Evolutionary conservation across 2,888 invertebrate genomes (phyloP), one percentile per base, ranked within the genome.

Genomic region (Hypercompe scribonia): DNA sequence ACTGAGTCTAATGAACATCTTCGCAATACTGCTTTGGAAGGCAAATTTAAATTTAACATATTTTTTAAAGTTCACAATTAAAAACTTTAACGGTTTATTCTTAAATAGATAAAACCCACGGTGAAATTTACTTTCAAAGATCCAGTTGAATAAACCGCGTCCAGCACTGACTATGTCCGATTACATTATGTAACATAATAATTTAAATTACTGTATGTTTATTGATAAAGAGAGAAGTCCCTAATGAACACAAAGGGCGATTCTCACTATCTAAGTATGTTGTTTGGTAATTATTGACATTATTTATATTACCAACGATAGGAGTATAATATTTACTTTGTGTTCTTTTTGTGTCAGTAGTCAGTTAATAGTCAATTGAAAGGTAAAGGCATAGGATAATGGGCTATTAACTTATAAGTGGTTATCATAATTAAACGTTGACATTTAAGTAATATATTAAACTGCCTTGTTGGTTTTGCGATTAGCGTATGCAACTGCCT

Each of bases 21-120:
- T 66, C 78, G 78, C 77, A 90, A 68, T 61, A 90, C 28, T 65
- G 90, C 78, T 87, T 91, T 92, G 77, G 82, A 83, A 75, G 90
- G 79, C 72, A 88, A 87, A 74, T 87, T 84, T 81, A 89, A 82
- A 58, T 79, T 77, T 65, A 85, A 69, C 84, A 84, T 85, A 63
- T 70, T 71, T 33, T 39, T n/a, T 31, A 65, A 72, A 72, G 68
- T 68, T 70, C 73, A 76, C 70, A 72, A 73, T 34, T 8, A 10
- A 33, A 75, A 68, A 69, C 8, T n/a, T 46, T n/a, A 11, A 66
- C 42, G 5, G 31, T 24, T 65, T 42, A 7, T 46, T 33, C 31
- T 24, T 66, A 31, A 46, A 66, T 28, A 36, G n/a, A 46, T 21
- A 5, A 28, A 24, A 33, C 15, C 42, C 1, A 15, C 3, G 31